These are phyloP conservation scores for Heliconius himera DNA, from an alignment of 1,140 invertebrate species.

Conservation along the genomic window DNA sequence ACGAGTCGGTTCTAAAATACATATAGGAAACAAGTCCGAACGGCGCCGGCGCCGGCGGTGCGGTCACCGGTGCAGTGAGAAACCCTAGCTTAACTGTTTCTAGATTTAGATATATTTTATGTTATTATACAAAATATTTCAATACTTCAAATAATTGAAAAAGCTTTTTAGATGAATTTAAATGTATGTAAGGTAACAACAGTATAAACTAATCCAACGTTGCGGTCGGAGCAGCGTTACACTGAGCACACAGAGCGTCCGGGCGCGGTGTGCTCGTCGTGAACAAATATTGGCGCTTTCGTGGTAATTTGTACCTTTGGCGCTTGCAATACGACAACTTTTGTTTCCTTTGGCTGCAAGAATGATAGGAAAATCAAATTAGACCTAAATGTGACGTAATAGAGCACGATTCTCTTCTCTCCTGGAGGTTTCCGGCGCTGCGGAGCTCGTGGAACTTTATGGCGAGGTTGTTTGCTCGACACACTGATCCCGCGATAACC, in stretches of 20 bases:
- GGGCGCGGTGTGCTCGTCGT: constrained; percentile 33
- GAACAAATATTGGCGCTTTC: constrained; percentile 38
- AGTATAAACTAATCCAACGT: not conserved
- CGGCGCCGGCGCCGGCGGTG: constrained; percentile 64
- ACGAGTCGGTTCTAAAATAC: constrained; percentile 54
- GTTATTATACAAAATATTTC: not conserved
- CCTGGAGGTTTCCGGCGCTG: constrained; percentile 30
- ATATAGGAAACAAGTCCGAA: constrained; percentile 52
- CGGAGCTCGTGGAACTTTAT: constrained; percentile 41
- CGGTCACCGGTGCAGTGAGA: constrained; percentile 56
- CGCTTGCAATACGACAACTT: constrained; percentile 31
- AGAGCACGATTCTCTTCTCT: constrained; percentile 20
- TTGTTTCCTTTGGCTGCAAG: constrained; percentile 7
- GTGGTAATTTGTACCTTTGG: constrained; percentile 35
- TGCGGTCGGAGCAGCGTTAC: constrained; percentile 16
- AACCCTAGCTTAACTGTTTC: constrained; percentile 28
- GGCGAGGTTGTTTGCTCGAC: constrained; percentile 52
- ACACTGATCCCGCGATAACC: constrained; percentile 56
- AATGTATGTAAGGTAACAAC: not conserved
- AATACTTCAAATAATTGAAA: not conserved
- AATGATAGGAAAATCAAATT: constrained; percentile 16
- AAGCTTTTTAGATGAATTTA: not conserved
- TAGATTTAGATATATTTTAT: not conserved
- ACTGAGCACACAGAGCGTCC: constrained; percentile 30
- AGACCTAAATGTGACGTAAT: constrained; percentile 17